A percentile compares a stretch with the other conserved stretches of the same genome.
phyloP scores from a whole-genome alignment of 1,140 invertebrate genomes.

The Mercenaria mercenaria region DNA sequence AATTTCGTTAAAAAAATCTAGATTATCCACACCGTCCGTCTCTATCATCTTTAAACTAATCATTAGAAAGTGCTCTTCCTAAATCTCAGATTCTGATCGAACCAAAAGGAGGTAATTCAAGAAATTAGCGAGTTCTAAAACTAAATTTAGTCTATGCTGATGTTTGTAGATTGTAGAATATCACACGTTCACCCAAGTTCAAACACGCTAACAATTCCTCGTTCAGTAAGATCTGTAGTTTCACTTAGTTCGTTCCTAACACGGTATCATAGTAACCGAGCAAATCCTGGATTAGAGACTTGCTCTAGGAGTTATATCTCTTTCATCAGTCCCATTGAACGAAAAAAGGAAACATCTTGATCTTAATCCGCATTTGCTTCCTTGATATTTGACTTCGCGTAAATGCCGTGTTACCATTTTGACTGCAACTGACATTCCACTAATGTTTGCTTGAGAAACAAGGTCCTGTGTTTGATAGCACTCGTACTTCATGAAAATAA shows the following conservation, averaged over 20 bases:
- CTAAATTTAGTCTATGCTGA: slow-evolving; percentile 71
- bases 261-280: slow-evolving; percentile 82
- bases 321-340: slow-evolving; percentile 85
- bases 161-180: slow-evolving; percentile 76
- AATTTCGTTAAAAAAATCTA: slow-evolving; percentile 83
- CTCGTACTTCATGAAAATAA: slow-evolving; percentile 77
- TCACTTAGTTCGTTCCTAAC: slow-evolving; percentile 83
- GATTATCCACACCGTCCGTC: slow-evolving; percentile 83
- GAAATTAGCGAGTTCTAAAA: slow-evolving; percentile 78
- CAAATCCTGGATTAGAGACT: slow-evolving; percentile 80
- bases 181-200: slow-evolving; percentile 80
- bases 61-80: slow-evolving; percentile 83
- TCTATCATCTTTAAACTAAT: slow-evolving; percentile 83
- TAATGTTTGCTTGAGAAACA: slow-evolving; percentile 80
- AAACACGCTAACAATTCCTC: slow-evolving; percentile 81
- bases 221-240: slow-evolving; percentile 81
- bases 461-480: slow-evolving; percentile 81
- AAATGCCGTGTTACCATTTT: slow-evolving; percentile 85
- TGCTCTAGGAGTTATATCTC: slow-evolving; percentile 83
- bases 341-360: slow-evolving; percentile 78
- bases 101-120: slow-evolving; percentile 82
- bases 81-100: slow-evolving; percentile 83
- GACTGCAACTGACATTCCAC: slow-evolving; percentile 77
- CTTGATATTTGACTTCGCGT: slow-evolving; percentile 75
- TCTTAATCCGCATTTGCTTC: slow-evolving; percentile 8